These are phyloP conservation scores for Bubo blakistoni DNA, from an alignment of 2,113 vertebrate species.

Conservation along the genomic window DNA sequence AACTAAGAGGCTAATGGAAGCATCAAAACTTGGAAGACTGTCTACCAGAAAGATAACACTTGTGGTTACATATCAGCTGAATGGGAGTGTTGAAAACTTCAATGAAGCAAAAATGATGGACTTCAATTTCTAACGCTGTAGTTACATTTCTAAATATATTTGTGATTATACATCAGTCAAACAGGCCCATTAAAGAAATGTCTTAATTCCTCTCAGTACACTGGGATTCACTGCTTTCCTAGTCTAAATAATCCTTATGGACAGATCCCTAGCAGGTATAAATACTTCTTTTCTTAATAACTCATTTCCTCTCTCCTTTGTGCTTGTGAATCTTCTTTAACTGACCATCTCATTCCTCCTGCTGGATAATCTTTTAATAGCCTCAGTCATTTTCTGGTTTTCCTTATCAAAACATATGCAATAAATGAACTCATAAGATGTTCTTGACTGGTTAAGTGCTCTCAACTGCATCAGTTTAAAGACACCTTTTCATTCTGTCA, in stretches of 20 bases:
- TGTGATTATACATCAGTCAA: background rate
- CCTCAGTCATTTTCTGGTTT: background rate
- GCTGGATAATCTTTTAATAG: slow-evolving; percentile 40
- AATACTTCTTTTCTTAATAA: slow-evolving; percentile 7
- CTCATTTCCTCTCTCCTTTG: background rate
- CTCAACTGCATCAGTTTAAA: background rate
- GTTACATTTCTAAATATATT: background rate
- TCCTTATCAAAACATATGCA: background rate
- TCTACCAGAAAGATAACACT: background rate
- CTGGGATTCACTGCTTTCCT: background rate
- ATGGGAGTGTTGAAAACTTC: background rate
- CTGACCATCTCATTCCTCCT: background rate
- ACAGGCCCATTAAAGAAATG: background rate
- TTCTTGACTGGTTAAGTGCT: background rate
- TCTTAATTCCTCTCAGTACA: background rate
- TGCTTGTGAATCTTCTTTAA: background rate
- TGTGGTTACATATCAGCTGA: background rate
- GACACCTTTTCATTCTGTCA: background rate
- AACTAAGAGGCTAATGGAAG: background rate
- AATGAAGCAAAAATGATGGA: background rate
- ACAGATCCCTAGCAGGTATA: slow-evolving; percentile 6
- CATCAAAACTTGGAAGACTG: background rate
- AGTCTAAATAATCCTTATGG: slow-evolving; percentile 1
- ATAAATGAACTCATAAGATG: background rate
- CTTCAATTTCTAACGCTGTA: background rate